Evolutionary conservation across 2,888 invertebrate species (phyloP).

Genomic region (Drosophila maculinotata): DNA sequence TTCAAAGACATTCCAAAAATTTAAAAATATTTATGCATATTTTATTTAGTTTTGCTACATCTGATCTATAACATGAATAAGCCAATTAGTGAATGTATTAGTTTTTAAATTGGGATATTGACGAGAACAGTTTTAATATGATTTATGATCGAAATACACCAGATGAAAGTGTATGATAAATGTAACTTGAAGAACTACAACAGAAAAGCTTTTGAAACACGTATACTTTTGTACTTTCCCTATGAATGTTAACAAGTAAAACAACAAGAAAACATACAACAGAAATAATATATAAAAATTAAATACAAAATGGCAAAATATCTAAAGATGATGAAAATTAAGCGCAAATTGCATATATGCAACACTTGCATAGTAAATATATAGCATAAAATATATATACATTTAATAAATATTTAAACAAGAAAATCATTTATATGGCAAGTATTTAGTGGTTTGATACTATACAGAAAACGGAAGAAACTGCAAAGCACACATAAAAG

Average conservation of each 20-base stretch:
- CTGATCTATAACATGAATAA: conserved; percentile 2
- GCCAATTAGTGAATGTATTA: conserved; percentile 12
- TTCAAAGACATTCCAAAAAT: conserved; percentile 45
- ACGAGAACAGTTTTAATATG: conserved; percentile 26
- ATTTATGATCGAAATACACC: conserved; percentile 29
- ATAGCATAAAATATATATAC: conserved; percentile 70
- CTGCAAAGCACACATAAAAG: conserved; percentile 47
- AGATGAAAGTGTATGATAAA: conserved; percentile 33
- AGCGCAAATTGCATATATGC: conserved; percentile 64
- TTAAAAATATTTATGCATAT: no score
- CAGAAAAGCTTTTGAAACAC: conserved; percentile 70
- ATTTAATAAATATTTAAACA: conserved; percentile 73
- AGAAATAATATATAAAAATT: conserved; percentile 32
- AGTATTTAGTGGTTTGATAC: conserved; percentile 74
- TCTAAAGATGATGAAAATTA: conserved; percentile 52
- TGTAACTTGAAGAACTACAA: conserved; percentile 45
- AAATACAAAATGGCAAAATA: conserved; percentile 30
- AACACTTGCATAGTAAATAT: conserved; percentile 68
- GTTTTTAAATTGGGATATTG: conserved; percentile 14
- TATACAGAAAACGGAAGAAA: conserved; percentile 32
- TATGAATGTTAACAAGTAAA: conserved; percentile 54
- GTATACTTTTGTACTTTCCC: conserved; percentile 82
- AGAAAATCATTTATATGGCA: conserved; percentile 66
- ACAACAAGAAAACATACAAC: conserved; percentile 33
- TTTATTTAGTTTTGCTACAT: conserved; percentile 10